Conservation (phyloP, 92 coral and sea anemone species). For the Palythoa heliodiscus region DNA sequence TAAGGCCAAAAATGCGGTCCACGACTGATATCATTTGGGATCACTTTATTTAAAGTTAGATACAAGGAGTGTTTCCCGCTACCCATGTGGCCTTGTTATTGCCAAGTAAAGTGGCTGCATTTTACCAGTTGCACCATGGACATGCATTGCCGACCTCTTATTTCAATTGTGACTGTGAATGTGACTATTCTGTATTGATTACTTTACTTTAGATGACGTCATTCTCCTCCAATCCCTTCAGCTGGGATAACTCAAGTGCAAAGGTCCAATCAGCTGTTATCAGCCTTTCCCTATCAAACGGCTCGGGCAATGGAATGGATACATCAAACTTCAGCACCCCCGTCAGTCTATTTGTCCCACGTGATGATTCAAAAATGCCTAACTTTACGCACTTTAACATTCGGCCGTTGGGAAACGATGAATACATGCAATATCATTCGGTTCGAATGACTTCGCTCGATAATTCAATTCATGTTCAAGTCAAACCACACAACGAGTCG, state of each 20-base stretch:
- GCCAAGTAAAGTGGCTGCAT: too few relatives aligned
- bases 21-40: too few relatives aligned
- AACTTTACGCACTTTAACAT: conserved; percentile 41
- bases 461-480: conserved; percentile 69
- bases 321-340: conserved; percentile 60
- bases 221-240: conserved; percentile 42
- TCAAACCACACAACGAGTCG: conserved; percentile 65
- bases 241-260: conserved; percentile 83
- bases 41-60: too few relatives aligned
- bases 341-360: conserved; percentile 67
- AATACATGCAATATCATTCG: conserved; percentile 63
- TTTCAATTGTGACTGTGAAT: too few relatives aligned
- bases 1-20: too few relatives aligned
- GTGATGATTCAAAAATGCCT: conserved; percentile 63
- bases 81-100: too few relatives aligned
- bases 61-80: too few relatives aligned
- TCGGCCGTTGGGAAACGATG: conserved; percentile 52
- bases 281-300: conserved; percentile 43
- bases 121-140: too few relatives aligned
- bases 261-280: conserved; percentile 59
- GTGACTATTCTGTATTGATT: not conserved
- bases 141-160: too few relatives aligned
- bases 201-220: conserved; percentile 15
- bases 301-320: conserved; percentile 40
- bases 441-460: conserved; percentile 55